Evolutionary conservation across 2,113 vertebrate genomes (phyloP), one percentile per base, ranked within the genome.

Genomic region (Hippocampus zosterae): DNA sequence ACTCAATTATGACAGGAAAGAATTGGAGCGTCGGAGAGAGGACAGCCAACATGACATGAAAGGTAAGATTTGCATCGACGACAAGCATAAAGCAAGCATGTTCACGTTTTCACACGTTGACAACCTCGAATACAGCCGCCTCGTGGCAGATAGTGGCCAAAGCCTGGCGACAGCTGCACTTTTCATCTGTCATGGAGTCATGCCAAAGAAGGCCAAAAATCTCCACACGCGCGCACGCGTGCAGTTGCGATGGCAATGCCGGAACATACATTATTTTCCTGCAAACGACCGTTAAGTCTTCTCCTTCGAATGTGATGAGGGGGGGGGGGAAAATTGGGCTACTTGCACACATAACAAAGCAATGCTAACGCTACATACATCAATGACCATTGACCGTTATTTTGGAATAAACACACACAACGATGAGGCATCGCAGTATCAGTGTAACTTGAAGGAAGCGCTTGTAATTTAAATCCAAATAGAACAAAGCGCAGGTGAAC

Each of bases 1-100:
- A 82, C 93, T 98, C 80, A 98, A 98, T 88, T 98, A 98, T 12
- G 96, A 98, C 92, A 93, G 96, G 76, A 98, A 98, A 86, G 96
- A 98, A 76, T 89, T 98, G 21, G 96, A 98, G 73, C 93, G 92
- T 77, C 90, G 95, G 81, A 88, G 96, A 88, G 96, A 98, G 60
- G 94, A 97, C 76, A 96, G 95, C 74, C 96, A 97, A 61, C 95
- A 95, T 0, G 94, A 96, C 80, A 94, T 96, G 90, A 95, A 95
- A 93, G 95, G 95, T 95, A 80, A 50, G 68, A 65, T 16, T 65
- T 72, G 42, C 56, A 25, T 53, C 42, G 66, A 55, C 67, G 42
- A 41, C 12, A 21, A 16, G 3, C 62, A 15, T 23, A 37, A 55
- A 29, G 64, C 23, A 48, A 52, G 41, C 29, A 15, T 27, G 48